These are phyloP conservation scores for Perognathus longimembris DNA, from an alignment of 2,113 vertebrate genomes.

Conservation along the genomic window DNA sequence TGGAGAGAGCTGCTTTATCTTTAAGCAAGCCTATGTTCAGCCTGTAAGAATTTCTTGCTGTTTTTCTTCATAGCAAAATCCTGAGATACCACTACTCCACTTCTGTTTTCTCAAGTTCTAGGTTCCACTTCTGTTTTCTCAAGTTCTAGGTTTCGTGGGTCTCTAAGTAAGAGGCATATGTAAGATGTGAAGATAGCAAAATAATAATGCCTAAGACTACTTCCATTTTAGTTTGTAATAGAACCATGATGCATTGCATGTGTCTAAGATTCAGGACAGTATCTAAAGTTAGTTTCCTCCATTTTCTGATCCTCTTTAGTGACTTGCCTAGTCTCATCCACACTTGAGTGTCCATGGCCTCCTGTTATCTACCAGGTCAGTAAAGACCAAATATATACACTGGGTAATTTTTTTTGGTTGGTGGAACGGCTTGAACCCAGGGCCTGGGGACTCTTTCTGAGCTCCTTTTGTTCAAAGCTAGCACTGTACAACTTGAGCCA, in stretches of 20 bases:
- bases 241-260: background rate
- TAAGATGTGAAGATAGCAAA: background rate
- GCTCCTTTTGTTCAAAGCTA: too few species aligned
- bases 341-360: accelerated
- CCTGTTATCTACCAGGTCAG: background rate
- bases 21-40: background rate
- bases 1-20: background rate
- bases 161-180: background rate
- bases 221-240: background rate
- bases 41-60: background rate
- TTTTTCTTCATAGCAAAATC: background rate
- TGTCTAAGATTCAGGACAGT: background rate
- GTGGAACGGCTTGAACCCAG: too few species aligned
- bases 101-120: background rate
- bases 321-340: background rate
- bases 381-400: background rate
- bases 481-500: too few species aligned
- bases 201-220: background rate
- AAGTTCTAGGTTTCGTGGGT: background rate
- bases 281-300: background rate
- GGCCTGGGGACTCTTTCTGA: too few species aligned
- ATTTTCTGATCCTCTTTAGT: too few species aligned
- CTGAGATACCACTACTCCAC: background rate
- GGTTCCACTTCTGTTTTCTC: background rate
- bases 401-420: background rate